phyloP scores from a whole-genome alignment of 2,888 invertebrate species.

The Agrochola lota region DNA sequence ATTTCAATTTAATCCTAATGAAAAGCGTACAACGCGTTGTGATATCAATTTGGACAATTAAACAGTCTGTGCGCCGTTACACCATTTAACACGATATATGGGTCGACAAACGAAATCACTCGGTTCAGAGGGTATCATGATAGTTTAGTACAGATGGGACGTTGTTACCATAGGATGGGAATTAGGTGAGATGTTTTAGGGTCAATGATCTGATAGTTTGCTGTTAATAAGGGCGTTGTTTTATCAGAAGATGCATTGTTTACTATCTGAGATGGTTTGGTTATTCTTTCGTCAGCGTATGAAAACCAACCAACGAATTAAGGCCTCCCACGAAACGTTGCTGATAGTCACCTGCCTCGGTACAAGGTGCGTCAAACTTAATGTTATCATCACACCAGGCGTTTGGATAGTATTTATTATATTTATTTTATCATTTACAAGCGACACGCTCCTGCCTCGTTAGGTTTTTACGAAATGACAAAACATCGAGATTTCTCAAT shows the following conservation, averaged over 20 bases:
- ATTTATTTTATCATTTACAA: too few relatives aligned
- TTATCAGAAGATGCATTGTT: slow-evolving; percentile 1
- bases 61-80: slow-evolving; percentile 52
- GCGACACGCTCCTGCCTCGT: too few relatives aligned
- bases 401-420: too few relatives aligned
- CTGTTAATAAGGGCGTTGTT: not conserved
- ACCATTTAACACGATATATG: slow-evolving; percentile 61
- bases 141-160: slow-evolving; percentile 47
- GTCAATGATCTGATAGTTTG: slow-evolving; percentile 42
- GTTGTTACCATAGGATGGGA: slow-evolving; percentile 41
- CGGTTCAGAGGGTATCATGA: slow-evolving; percentile 63
- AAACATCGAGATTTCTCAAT: too few relatives aligned
- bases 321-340: too few relatives aligned
- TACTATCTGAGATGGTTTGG: not conserved
- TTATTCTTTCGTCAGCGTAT: not conserved
- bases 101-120: slow-evolving; percentile 62
- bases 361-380: not conserved
- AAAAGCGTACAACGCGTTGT: slow-evolving; percentile 54
- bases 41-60: slow-evolving; percentile 69
- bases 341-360: fast-evolving
- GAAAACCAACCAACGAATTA: not conserved
- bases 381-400: too few relatives aligned
- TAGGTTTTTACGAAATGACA: too few relatives aligned
- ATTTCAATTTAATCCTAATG: slow-evolving; percentile 65
- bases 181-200: slow-evolving; percentile 44